These are phyloP conservation scores for Perizoma affinitatum DNA, from an alignment of 2,888 invertebrate genomes.

Conservation along the genomic window DNA sequence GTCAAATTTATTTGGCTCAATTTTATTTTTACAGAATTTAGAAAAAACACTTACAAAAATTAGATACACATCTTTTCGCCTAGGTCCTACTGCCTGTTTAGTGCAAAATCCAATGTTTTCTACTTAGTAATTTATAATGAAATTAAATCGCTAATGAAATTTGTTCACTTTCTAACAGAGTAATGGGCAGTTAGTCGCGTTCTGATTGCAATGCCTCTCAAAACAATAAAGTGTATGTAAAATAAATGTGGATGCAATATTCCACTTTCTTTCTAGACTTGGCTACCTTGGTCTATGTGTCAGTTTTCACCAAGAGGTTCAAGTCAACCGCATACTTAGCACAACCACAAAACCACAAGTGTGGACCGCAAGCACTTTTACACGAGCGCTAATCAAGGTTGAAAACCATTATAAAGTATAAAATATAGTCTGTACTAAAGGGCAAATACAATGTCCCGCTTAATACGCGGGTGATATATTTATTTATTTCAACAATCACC, in stretches of 20 bases:
- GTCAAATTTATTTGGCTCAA: no score
- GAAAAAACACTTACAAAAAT: no score
- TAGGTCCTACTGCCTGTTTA: background rate
- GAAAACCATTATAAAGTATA: no score
- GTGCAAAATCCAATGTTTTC: conserved; percentile 29
- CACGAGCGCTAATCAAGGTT: no score
- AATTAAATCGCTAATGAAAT: conserved; percentile 46
- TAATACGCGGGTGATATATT: no score
- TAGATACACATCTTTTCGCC: no score
- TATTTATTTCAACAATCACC: no score
- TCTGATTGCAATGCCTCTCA: conserved; percentile 56
- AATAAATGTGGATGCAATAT: conserved; percentile 28
- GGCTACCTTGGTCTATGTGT: conserved; percentile 14
- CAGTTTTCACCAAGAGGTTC: conserved; percentile 10
- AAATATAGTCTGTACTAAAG: no score
- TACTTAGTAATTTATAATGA: conserved; percentile 36
- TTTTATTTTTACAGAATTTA: no score
- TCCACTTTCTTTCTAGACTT: conserved; percentile 29
- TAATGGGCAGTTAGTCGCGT: conserved; percentile 64
- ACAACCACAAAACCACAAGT: background rate
- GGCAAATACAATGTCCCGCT: no score
- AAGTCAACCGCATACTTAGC: conserved; percentile 6
- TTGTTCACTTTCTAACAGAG: conserved; percentile 61
- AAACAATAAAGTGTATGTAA: conserved; percentile 57
- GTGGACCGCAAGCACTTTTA: no score